These are phyloP conservation scores for Halocynthia roretzi DNA, from an alignment of 23 tunicate genomes.

Conservation along the genomic window DNA sequence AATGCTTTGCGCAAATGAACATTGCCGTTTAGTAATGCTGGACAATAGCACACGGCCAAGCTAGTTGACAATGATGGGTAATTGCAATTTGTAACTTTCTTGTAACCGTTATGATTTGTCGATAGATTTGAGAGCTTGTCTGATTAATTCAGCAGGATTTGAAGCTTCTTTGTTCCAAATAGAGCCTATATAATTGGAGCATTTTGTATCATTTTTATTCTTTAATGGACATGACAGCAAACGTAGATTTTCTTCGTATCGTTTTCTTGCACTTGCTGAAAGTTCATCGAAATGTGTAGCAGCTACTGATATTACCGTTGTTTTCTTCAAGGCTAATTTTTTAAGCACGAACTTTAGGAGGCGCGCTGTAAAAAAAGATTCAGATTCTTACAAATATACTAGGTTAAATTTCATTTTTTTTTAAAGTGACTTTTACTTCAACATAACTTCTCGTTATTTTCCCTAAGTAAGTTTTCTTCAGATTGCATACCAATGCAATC, in stretches of 20 bases:
- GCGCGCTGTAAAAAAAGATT: constrained; percentile 6
- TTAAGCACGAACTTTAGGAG: constrained; percentile 20
- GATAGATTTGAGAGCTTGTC: constrained; percentile 20
- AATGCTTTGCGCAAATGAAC: no score
- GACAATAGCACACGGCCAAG: no score
- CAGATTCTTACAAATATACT: no score
- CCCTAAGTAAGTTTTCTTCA: not conserved
- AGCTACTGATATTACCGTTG: constrained; percentile 26
- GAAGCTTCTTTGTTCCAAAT: constrained; percentile 47
- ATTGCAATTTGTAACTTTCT: no score
- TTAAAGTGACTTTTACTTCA: no score
- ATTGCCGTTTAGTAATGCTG: no score
- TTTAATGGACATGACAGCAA: constrained; percentile 26
- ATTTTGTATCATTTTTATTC: not conserved
- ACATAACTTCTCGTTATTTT: no score
- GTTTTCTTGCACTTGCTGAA: constrained; percentile 8
- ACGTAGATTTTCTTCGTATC: constrained; percentile 20
- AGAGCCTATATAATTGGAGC: constrained; percentile 44
- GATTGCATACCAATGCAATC: not conserved
- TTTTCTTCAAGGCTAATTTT: constrained; percentile 6
- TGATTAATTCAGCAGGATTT: constrained; percentile 39
- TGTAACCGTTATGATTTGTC: no score
- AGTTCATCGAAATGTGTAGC: constrained; percentile 23
- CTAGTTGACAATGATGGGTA: no score
- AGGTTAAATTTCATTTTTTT: no score